Evolutionary conservation across 2,888 invertebrate genomes (phyloP), one percentile per base, ranked within the genome.

Genomic region (Ashinkailepas kermadecensis): DNA sequence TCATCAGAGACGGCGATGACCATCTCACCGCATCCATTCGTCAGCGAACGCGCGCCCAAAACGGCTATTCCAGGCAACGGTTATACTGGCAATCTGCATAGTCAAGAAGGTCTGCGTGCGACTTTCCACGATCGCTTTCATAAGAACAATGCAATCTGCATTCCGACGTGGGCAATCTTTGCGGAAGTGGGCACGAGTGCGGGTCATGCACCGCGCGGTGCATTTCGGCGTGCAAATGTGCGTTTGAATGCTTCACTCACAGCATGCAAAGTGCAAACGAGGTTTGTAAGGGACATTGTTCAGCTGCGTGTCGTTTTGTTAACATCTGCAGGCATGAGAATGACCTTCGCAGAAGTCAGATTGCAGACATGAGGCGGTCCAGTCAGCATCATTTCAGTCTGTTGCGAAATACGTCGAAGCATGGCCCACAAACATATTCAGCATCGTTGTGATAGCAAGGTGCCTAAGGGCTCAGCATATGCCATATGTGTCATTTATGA

Each of bases 211-310:
- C 39, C 13, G 12, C 39, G 9, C 70, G 23, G 39, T 70, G 39
- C 70, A 70, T 10, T 39, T 70, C 39, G 39, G 70, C 23, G 39
- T 70, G 70, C 70, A 70, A 70, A 70, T 70, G 70, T 70, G 70
- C 70, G 70, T 70, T 23, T 25, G 25, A 10, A 70, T 0, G 13
- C 6, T 70, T 13, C 70, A 15, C 39, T 3, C 12, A 25, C 11
- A 10, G 15, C 15, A 70, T 13, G 70, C 15, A 9, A 70, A 23
- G 39, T 25, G 13, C 23, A 10, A 39, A 15, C 70, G 8, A 4
- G 25, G 4, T 13, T 12, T 25, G 70, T 39, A 39, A 70, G 12
- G 12, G 70, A 39, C 70, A 39, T 15, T 39, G 39, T 70, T 39
- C 13, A 15, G 15, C 25, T 7, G 10, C 25, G 39, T 39, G 4